Evolutionary conservation across 2,888 invertebrate genomes (phyloP).

Genomic region (Octonoba sinensis): DNA sequence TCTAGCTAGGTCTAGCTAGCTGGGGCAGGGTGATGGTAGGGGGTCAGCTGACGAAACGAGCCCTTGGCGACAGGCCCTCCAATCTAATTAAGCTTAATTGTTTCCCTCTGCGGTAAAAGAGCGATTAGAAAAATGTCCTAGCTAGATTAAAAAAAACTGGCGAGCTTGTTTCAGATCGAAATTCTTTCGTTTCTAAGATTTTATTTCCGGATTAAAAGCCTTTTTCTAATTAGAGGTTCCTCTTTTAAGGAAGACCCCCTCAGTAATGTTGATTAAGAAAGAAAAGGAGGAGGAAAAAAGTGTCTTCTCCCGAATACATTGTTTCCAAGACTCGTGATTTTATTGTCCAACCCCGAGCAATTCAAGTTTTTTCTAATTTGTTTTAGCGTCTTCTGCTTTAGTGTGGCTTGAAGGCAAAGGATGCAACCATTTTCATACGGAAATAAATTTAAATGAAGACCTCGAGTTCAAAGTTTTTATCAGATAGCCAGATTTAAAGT

Average conservation of each 20-base stretch:
- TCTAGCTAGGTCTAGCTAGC: background rate
- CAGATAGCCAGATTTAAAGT: no score
- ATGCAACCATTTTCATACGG: no score
- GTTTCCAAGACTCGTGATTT: slow-evolving; percentile 53
- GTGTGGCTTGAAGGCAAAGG: no score
- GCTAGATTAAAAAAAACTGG: slow-evolving; percentile 49
- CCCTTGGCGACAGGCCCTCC: slow-evolving; percentile 48
- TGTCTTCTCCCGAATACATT: slow-evolving; percentile 44
- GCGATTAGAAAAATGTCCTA: slow-evolving; percentile 60
- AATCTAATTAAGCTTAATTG: slow-evolving; percentile 61
- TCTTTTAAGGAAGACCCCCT: slow-evolving; percentile 38
- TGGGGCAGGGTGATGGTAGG: slow-evolving; percentile 17
- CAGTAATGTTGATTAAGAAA: slow-evolving; percentile 43
- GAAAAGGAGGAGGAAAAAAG: slow-evolving; percentile 30
- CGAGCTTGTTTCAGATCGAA: slow-evolving; percentile 53
- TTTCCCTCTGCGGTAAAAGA: slow-evolving; percentile 46
- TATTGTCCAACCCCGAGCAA: slow-evolving; percentile 48
- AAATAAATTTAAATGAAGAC: no score
- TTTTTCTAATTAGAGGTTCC: slow-evolving; percentile 56
- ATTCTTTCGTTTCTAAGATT: slow-evolving; percentile 57
- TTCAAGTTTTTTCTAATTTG: slow-evolving; percentile 47
- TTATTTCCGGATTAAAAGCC: slow-evolving; percentile 58
- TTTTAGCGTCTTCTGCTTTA: slow-evolving; percentile 11
- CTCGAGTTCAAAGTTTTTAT: no score
- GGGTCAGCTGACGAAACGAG: slow-evolving; percentile 41